Conservation (phyloP, 2,797 vertebrate genomes). For the Coendou prehensilis region DNA sequence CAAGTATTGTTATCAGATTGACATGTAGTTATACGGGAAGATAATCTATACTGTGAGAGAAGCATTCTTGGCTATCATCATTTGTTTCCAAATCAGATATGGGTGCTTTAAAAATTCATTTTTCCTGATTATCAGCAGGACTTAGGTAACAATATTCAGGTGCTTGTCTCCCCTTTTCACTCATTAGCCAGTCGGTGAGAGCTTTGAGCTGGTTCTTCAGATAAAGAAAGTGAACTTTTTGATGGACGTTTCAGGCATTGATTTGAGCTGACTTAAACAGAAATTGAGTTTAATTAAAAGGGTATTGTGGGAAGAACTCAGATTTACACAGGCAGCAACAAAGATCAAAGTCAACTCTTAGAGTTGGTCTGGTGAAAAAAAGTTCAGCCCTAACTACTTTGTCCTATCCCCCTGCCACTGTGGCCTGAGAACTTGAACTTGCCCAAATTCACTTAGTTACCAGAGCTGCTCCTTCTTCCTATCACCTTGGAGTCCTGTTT, state of each 20-base stretch:
- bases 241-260: background rate
- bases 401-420: rapidly evolving
- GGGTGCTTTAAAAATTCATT: background rate
- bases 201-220: background rate
- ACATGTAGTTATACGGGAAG: background rate
- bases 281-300: background rate
- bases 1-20: background rate
- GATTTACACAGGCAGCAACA: background rate
- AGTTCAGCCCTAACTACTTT: background rate
- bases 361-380: background rate
- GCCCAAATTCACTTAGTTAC: background rate
- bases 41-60: background rate
- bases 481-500: background rate
- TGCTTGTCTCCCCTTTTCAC: background rate
- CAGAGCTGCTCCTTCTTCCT: background rate
- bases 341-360: background rate
- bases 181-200: background rate
- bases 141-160: background rate
- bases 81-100: background rate
- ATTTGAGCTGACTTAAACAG: background rate
- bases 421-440: background rate
- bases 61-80: background rate
- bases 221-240: background rate
- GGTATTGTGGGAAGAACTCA: background rate
- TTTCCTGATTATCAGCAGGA: slow-evolving; percentile 15